Conservation (phyloP, 2,888 invertebrate species). For the Epicampocera succincta region DNA sequence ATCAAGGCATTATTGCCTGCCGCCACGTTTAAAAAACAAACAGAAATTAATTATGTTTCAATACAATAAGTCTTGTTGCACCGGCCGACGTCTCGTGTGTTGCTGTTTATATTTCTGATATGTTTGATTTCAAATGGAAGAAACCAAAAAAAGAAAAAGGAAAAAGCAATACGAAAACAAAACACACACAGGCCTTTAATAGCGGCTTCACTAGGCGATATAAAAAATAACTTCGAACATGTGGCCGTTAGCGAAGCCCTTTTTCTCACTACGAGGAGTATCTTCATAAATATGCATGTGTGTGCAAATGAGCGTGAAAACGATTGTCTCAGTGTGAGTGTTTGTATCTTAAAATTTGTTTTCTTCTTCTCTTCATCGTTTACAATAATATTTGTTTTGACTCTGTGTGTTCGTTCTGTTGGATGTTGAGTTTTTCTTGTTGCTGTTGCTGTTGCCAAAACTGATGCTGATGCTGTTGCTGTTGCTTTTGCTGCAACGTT, state of each 20-base stretch:
- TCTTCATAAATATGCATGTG: constrained; percentile 31
- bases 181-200: neutral
- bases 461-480: too few species aligned
- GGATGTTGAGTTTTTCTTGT: constrained; percentile 14
- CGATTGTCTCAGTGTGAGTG: neutral
- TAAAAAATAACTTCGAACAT: neutral
- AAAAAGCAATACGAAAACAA: neutral
- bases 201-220: neutral
- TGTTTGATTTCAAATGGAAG: constrained; percentile 48
- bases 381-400: constrained; percentile 66
- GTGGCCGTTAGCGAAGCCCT: constrained; percentile 7
- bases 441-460: constrained; percentile 33
- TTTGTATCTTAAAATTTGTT: constrained; percentile 23
- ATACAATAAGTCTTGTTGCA: constrained; percentile 64
- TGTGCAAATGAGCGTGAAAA: neutral
- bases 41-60: constrained; percentile 73
- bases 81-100: constrained; percentile 36
- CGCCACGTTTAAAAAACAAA: constrained; percentile 70
- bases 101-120: constrained; percentile 19
- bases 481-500: constrained; percentile 34
- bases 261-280: constrained; percentile 4
- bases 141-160: too few species aligned
- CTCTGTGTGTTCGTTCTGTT: constrained; percentile 41
- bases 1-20: constrained; percentile 62
- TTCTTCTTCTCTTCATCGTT: constrained; percentile 13